A percentile compares a stretch with the other conserved stretches of the same genome.
Conservation (phyloP, 2,113 vertebrate genomes). For the Callocephalon fimbriatum region DNA sequence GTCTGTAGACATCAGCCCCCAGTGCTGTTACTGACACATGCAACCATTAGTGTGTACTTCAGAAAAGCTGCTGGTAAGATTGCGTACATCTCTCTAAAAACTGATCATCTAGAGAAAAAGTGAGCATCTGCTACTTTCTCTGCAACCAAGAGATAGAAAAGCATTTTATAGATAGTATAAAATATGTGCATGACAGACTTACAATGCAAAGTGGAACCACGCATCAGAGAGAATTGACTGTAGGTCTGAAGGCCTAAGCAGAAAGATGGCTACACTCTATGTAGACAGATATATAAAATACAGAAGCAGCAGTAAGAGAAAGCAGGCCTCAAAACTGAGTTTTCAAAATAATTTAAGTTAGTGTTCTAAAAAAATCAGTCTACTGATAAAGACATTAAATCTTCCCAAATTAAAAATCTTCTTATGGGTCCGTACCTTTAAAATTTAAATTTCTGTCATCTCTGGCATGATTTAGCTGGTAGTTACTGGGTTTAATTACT, state of each 20-base stretch:
- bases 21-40: not conserved
- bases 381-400: rapidly evolving
- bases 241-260: conserved; percentile 81
- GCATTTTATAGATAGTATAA: not conserved
- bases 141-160: not conserved
- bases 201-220: conserved; percentile 86
- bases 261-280: conserved; percentile 82
- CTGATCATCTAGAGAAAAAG: not conserved
- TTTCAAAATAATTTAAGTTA: not conserved
- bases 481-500: not conserved
- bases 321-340: not conserved
- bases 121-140: not conserved
- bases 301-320: not conserved
- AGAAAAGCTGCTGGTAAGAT: not conserved
- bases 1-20: not conserved
- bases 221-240: conserved; percentile 82
- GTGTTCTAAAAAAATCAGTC: not conserved
- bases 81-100: not conserved
- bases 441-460: not conserved
- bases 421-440: not conserved
- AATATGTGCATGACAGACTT: conserved; percentile 31
- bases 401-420: not conserved
- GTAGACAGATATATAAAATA: not conserved
- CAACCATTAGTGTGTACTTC: not conserved
- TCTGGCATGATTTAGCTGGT: not conserved